Percentiles rank a stretch among this genome's conserved stretches.
Conservation (phyloP, 1,140 invertebrate species). For the Chrysoperla carnea region DNA sequence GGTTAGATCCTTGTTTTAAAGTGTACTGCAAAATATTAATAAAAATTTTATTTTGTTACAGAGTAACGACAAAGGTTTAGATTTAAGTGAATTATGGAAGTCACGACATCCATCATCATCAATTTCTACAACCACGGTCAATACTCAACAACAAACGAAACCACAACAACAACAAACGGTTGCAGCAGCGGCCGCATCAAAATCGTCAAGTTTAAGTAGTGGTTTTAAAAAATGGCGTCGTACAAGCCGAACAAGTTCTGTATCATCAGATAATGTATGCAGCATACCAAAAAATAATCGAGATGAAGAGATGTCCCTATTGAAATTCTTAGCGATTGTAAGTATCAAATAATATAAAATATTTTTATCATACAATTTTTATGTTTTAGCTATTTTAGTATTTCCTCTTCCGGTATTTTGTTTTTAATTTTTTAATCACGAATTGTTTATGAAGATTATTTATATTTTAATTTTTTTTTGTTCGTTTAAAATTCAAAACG, state of each 20-base stretch:
- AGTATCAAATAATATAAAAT: slow-evolving; percentile 19
- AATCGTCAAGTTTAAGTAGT: slow-evolving; percentile 11
- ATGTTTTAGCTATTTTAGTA: too few relatives aligned
- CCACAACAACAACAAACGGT: neutral
- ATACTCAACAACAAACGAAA: too few relatives aligned
- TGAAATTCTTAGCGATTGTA: slow-evolving; percentile 44
- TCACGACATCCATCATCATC: slow-evolving; percentile 5
- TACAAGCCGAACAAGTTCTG: slow-evolving; percentile 7
- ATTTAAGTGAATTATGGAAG: slow-evolving; percentile 18
- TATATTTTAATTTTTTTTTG: too few relatives aligned
- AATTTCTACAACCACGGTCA: too few relatives aligned
- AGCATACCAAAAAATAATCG: neutral
- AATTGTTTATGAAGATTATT: too few relatives aligned
- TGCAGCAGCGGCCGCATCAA: slow-evolving; percentile 6
- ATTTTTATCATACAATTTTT: neutral
- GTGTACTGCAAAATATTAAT: too few relatives aligned
- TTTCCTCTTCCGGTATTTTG: too few relatives aligned
- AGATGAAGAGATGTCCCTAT: slow-evolving; percentile 32
- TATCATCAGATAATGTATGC: slow-evolving; percentile 7
- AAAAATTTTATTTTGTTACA: slow-evolving; percentile 14
- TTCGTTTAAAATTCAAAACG: too few relatives aligned
- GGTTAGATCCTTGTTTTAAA: too few relatives aligned
- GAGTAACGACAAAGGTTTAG: slow-evolving; percentile 18
- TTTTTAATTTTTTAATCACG: too few relatives aligned
- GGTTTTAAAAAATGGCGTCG: slow-evolving; percentile 20